Evolutionary conservation across 2,113 vertebrate species (phyloP), one percentile per base, ranked within the genome.

Genomic region (Chitala chitala): DNA sequence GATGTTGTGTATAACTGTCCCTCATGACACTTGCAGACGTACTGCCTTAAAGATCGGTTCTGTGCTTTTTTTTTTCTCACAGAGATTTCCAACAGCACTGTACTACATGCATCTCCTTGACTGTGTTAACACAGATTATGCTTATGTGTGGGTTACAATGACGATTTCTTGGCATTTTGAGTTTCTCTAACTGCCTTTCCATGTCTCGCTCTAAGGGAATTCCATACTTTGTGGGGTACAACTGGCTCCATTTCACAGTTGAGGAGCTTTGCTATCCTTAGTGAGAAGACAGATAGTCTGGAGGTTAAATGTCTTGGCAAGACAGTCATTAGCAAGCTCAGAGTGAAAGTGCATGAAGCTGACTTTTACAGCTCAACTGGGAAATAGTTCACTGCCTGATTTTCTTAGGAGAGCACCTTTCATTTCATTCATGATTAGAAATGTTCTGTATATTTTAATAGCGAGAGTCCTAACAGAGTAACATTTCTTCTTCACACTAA

Each of bases 231-330:
- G 63, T 48, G 55, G 61, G 69, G 55, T 76, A 78, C 73, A 75
- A 76, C 72, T 29, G 48, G 65, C 26, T 78, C 42, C 71, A 76
- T 82, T 81, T 79, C 77, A 76, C 65, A 55, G 69, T 78, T 78
- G 71, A 77, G 68, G 78, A 53, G 33, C 13, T 77, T 73, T 79
- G 33, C 68, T 77, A 75, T 77, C 44, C 70, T 77, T 78, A 64
- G 79, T 72, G 61, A 61, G 69, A 79, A 72, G 73, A 80, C 66
- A 17, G 77, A 81, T 79, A 74, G 80, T 38, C 66, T 44, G 66
- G 76, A 58, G 74, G 76, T 82, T 82, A 80, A 80, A 82, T 53
- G 55, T 78, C 69, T 77, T 61, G 73, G 56, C 75, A 79, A 69
- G 66, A 75, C 69, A 54, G 70, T 77, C 78, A 81, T 81, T 82